A percentile compares a stretch with the other conserved stretches of the same genome.
Conservation (phyloP, 2,888 invertebrate genomes). For the Campoletis raptor region DNA sequence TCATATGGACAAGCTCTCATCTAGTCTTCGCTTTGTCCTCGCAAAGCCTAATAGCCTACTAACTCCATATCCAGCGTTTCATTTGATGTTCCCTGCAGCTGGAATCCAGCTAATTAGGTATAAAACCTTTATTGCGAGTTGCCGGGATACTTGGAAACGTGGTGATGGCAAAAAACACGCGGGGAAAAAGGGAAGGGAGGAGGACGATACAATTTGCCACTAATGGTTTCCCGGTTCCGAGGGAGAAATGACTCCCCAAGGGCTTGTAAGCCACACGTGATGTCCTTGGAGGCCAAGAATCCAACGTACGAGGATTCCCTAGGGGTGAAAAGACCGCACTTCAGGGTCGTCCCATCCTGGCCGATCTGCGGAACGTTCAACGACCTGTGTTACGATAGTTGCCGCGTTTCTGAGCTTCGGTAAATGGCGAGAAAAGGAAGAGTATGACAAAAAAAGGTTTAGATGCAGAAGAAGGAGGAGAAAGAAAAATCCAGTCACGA, state of each 20-base stretch:
- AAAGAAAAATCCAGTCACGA: constrained; percentile 20
- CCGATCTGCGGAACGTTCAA: constrained; percentile 29
- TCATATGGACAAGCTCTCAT: background rate
- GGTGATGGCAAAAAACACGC: background rate
- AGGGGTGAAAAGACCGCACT: constrained; percentile 10
- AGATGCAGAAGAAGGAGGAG: background rate
- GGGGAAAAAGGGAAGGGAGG: background rate
- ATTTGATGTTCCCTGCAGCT: constrained; percentile 54
- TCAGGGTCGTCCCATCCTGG: background rate
- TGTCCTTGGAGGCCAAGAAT: constrained; percentile 45
- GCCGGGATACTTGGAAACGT: constrained; percentile 2
- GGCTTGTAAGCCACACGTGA: constrained; percentile 58
- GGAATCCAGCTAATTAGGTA: constrained; percentile 60
- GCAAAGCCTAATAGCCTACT: constrained; percentile 18
- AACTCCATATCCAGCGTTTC: constrained; percentile 19
- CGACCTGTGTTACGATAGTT: constrained; percentile 5
- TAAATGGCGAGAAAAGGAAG: background rate
- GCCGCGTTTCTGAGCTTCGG: background rate
- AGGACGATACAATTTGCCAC: constrained; percentile 63
- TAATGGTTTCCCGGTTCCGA: constrained; percentile 57
- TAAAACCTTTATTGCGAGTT: constrained; percentile 46
- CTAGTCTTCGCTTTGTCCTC: background rate
- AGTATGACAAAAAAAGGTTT: background rate
- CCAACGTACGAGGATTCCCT: constrained; percentile 56
- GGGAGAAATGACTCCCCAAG: constrained; percentile 42